phyloP scores from a whole-genome alignment of 1,140 invertebrate species.

The Babylonia areolata region DNA sequence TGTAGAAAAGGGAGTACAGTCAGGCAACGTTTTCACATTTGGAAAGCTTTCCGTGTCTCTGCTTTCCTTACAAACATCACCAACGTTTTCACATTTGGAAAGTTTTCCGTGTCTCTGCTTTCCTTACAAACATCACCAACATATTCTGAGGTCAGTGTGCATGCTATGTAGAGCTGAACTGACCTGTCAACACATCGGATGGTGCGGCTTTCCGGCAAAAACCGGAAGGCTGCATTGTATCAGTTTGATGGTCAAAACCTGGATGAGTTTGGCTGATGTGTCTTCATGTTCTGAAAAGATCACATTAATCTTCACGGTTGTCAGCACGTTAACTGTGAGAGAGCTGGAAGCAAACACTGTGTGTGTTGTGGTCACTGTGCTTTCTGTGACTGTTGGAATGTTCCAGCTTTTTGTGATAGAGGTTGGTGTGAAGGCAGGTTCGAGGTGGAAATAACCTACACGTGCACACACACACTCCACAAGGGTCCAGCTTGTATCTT shows the following conservation, averaged over 20 bases:
- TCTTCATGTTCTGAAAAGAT: too few species aligned
- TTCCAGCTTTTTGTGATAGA: not conserved
- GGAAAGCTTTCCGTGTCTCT: not conserved
- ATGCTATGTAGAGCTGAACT: too few species aligned
- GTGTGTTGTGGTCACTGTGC: not conserved
- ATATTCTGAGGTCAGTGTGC: too few species aligned
- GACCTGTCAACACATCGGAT: too few species aligned
- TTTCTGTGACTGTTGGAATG: not conserved
- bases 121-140: too few species aligned
- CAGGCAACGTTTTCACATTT: not conserved
- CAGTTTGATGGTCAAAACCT: too few species aligned
- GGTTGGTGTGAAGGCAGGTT: not conserved
- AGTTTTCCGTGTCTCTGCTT: not conserved
- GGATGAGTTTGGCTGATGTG: too few species aligned
- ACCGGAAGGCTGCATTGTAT: too few species aligned
- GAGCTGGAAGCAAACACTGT: not conserved
- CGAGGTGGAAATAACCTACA: not conserved
- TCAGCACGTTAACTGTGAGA: not conserved
- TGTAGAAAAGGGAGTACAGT: not conserved
- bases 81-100: not conserved
- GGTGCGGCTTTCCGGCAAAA: too few species aligned
- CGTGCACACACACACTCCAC: not conserved
- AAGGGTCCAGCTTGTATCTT: not conserved
- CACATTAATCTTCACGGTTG: too few species aligned
- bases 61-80: too few species aligned